These are phyloP conservation scores for Arbacia lixula DNA, from an alignment of 53 echinoderm and acorn worm genomes.

Conservation along the genomic window DNA sequence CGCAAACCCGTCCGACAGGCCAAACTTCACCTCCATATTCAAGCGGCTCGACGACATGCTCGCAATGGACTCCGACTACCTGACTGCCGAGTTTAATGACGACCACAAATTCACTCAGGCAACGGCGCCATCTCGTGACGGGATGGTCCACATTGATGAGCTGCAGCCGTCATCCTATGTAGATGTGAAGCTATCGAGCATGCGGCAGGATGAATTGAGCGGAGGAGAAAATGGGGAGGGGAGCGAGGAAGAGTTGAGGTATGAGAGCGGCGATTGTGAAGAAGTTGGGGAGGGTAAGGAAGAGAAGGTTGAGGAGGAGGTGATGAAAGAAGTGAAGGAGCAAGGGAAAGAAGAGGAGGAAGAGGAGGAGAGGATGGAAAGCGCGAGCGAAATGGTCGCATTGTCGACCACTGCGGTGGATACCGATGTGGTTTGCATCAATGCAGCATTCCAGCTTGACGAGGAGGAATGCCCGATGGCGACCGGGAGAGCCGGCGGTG, in stretches of 20 bases:
- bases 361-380: not conserved
- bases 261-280: no score
- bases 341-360: not conserved
- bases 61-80: conserved; percentile 64
- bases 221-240: no score
- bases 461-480: conserved; percentile 15
- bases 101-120: not conserved
- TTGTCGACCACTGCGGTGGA: conserved; percentile 2
- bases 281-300: not conserved
- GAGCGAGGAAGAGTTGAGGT: no score
- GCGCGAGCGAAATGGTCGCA: conserved; percentile 3
- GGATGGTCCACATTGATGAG: not conserved
- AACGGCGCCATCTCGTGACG: conserved; percentile 25
- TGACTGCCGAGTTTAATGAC: conserved; percentile 56
- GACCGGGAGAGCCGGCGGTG: not conserved
- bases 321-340: not conserved
- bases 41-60: conserved; percentile 66
- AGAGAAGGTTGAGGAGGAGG: not conserved
- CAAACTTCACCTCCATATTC: conserved; percentile 68
- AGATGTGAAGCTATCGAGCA: not conserved
- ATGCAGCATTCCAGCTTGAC: conserved; percentile 8
- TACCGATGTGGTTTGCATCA: conserved; percentile 19
- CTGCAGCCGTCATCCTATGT: not conserved
- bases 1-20: conserved; percentile 66
- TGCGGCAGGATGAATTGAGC: no score